Conservation (phyloP, 2,797 vertebrate species). For the Acanthurus lineatus region DNA sequence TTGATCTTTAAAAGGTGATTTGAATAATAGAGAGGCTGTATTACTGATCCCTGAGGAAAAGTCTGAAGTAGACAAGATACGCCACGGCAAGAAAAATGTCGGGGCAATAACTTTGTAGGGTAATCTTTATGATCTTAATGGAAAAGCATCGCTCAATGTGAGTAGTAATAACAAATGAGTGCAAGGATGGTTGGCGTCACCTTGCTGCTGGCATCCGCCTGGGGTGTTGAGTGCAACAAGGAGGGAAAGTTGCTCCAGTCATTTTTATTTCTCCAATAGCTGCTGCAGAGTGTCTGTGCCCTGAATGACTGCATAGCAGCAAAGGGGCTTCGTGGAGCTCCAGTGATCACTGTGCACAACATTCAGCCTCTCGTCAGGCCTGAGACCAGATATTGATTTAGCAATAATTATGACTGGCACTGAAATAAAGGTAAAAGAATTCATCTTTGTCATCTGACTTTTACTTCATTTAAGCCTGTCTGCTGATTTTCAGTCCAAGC, state of each 20-base stretch:
- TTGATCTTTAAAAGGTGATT: slow-evolving; percentile 17
- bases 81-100: slow-evolving; percentile 6
- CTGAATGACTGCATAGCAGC: slow-evolving; percentile 23
- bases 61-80: slow-evolving; percentile 18
- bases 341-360: background rate
- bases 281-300: slow-evolving; percentile 20
- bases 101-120: background rate
- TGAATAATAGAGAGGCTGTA: slow-evolving; percentile 28
- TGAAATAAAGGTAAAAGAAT: background rate
- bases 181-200: slow-evolving; percentile 14
- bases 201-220: slow-evolving; percentile 18
- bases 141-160: slow-evolving; percentile 27
- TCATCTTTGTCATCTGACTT: background rate
- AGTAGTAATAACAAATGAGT: slow-evolving; percentile 23
- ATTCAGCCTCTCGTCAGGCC: background rate
- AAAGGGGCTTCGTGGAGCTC: background rate
- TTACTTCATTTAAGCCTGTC: background rate
- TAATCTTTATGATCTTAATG: slow-evolving; percentile 55
- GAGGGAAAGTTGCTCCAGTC: slow-evolving; percentile 15
- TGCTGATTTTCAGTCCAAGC: slow-evolving; percentile 6
- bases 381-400: slow-evolving; percentile 17
- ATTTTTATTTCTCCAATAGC: slow-evolving; percentile 15
- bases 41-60: slow-evolving; percentile 30
- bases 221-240: slow-evolving; percentile 21
- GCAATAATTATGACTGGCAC: slow-evolving; percentile 19